Evolutionary conservation across 2,888 invertebrate genomes (phyloP).

Genomic region (Anagyrus pseudococci): DNA sequence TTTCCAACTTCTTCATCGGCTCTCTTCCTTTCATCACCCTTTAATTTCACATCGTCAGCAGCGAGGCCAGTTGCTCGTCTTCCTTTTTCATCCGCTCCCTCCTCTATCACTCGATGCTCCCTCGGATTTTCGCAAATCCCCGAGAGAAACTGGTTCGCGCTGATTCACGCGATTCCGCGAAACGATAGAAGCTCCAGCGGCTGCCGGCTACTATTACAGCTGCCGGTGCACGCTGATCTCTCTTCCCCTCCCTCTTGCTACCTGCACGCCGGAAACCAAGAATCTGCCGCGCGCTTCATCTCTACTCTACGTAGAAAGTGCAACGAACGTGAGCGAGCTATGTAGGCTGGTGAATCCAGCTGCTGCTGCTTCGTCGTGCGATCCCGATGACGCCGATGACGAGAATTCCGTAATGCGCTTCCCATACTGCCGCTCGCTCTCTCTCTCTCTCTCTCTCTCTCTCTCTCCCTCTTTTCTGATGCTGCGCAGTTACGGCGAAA

Average conservation of each 20-base stretch:
- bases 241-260: no score
- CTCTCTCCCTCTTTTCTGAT: no score
- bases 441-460: neutral
- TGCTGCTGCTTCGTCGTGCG: neutral
- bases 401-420: neutral
- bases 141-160: constrained; percentile 40
- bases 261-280: constrained; percentile 34
- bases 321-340: neutral
- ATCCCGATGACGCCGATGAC: neutral
- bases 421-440: neutral
- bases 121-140: constrained; percentile 27
- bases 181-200: constrained; percentile 40
- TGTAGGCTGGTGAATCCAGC: neutral
- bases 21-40: constrained; percentile 1
- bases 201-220: constrained; percentile 31
- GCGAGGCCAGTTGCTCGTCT: neutral
- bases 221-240: no score
- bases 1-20: neutral
- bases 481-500: no score
- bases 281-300: constrained; percentile 11
- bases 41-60: neutral
- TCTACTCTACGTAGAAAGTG: constrained; percentile 6
- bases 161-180: constrained; percentile 45
- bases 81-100: neutral
- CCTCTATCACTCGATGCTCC: constrained; percentile 2